These are phyloP conservation scores for Cephus nigrinus DNA, from an alignment of 2,888 invertebrate species.

Conservation along the genomic window DNA sequence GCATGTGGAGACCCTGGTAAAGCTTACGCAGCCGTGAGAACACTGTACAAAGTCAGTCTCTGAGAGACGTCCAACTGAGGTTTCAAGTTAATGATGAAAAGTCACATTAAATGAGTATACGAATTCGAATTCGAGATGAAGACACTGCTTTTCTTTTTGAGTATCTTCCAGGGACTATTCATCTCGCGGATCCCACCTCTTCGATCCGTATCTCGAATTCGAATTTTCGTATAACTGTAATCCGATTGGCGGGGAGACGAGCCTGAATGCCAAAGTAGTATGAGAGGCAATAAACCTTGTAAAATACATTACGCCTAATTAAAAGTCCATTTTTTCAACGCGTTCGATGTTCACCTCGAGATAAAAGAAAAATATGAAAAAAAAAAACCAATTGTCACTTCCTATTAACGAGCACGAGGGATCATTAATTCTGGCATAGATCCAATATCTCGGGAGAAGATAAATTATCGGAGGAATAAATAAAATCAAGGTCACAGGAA, in stretches of 20 bases:
- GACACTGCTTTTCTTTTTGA: neutral
- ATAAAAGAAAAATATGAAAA: neutral
- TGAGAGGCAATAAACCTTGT: constrained; percentile 21
- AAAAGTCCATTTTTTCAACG: constrained; percentile 7
- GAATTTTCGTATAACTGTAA: neutral
- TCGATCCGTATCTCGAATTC: neutral
- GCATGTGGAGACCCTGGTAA: constrained; percentile 65
- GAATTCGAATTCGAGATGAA: neutral
- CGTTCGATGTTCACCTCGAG: constrained; percentile 4
- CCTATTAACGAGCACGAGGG: neutral
- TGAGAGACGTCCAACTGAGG: neutral
- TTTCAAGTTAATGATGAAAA: neutral
- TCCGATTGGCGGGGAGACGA: constrained; percentile 2
- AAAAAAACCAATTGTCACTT: neutral
- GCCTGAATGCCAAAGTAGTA: constrained; percentile 30
- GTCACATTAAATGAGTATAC: neutral
- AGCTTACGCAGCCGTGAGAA: constrained; percentile 3
- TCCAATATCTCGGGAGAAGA: neutral
- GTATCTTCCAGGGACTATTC: neutral
- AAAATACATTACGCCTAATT: constrained; percentile 5
- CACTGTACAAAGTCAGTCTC: constrained; percentile 2
- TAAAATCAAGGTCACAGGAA: neutral
- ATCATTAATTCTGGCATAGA: neutral
- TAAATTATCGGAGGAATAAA: neutral
- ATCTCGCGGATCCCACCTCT: neutral